These are phyloP conservation scores for human (Homo sapiens) DNA, from an alignment of 2,113 vertebrate genomes.

Conservation along the genomic window DNA sequence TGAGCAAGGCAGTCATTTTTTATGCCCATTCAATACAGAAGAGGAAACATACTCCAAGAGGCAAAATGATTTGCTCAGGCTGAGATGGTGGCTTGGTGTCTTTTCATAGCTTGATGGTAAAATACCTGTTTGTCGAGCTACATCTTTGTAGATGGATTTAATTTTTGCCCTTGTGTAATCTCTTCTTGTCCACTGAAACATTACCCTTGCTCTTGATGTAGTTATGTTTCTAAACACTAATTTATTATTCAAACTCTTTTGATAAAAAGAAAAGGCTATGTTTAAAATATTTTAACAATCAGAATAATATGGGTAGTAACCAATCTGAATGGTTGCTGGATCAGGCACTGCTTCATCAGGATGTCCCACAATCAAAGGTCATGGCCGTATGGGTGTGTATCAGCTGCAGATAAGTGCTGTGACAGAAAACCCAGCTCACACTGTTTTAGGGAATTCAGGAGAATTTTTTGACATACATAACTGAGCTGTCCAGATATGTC, in stretches of 20 bases:
- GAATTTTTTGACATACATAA: background rate
- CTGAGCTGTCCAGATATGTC: background rate
- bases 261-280: background rate
- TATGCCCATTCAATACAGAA: background rate
- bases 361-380: background rate
- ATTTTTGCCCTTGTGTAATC: background rate
- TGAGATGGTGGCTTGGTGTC: background rate
- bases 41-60: background rate
- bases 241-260: background rate
- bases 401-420: background rate
- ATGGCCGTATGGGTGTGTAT: background rate
- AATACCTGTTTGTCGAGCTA: background rate
- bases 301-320: background rate
- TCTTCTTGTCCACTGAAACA: background rate
- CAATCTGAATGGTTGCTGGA: background rate
- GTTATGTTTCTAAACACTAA: background rate
- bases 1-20: background rate
- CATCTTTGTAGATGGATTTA: background rate
- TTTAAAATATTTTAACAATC: background rate
- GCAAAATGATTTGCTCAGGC: background rate
- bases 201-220: background rate
- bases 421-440: background rate
- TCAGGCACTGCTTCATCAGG: background rate
- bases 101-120: background rate
- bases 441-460: background rate